Evolutionary conservation across 2,888 invertebrate genomes (phyloP).

Genomic region (Acanthosepion lycidas): DNA sequence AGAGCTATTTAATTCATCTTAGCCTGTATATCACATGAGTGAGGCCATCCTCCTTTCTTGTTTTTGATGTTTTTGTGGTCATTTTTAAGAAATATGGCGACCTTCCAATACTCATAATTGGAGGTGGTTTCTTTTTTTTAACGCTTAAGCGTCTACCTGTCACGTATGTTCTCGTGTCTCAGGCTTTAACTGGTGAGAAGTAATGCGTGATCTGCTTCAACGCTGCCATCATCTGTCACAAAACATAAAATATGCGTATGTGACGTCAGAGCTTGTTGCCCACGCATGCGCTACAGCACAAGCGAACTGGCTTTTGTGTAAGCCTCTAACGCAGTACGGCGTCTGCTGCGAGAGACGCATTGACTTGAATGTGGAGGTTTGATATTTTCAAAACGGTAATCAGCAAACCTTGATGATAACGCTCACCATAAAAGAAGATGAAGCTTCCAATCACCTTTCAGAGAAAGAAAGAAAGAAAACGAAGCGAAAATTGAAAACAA

Average conservation of each 20-base stretch:
- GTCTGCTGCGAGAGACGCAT: background rate
- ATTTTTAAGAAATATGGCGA: background rate
- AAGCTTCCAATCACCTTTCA: no score
- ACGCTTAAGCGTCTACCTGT: background rate
- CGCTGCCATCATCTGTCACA: background rate
- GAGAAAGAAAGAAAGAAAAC: no score
- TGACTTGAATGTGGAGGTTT: background rate
- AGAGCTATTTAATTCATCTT: no score
- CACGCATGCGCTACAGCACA: background rate
- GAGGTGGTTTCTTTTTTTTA: background rate
- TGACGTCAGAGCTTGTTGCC: background rate
- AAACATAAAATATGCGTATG: background rate
- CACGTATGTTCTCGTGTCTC: background rate
- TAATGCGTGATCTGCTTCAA: background rate
- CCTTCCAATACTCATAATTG: background rate
- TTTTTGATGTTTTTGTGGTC: no score
- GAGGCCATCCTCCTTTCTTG: no score
- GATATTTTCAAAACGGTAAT: no score
- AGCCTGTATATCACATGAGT: no score
- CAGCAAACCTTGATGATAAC: no score
- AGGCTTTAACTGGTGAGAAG: background rate
- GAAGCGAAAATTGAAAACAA: no score
- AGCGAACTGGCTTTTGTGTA: background rate
- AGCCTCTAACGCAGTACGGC: background rate
- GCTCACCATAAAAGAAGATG: no score